A percentile compares a stretch with the other conserved stretches of the same genome.
phyloP scores from a whole-genome alignment of 1,140 invertebrate species.

The Drosophila gunungcola region DNA sequence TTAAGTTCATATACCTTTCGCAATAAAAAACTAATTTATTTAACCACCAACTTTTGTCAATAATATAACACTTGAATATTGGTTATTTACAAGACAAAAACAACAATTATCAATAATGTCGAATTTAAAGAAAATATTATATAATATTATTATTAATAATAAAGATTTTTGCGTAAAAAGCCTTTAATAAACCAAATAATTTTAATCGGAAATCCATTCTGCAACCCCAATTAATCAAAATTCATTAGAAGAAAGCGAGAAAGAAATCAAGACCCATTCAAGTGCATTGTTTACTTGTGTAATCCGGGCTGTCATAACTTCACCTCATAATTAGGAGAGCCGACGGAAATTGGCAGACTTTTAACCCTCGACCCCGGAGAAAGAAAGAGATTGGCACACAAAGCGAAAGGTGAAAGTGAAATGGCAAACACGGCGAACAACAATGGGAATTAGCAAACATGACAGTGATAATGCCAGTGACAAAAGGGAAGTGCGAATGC shows the following conservation, averaged over 20 bases:
- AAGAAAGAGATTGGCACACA: conserved; percentile 53
- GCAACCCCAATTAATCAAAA: conserved; percentile 17
- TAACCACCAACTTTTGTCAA: too few species aligned
- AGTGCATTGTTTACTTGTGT: conserved; percentile 30
- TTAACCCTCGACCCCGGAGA: conserved; percentile 32
- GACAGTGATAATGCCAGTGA: conserved; percentile 71
- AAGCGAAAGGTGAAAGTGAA: conserved; percentile 58
- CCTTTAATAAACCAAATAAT: too few species aligned
- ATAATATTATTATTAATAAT: too few species aligned
- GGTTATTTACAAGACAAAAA: too few species aligned
- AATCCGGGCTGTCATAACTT: conserved; percentile 62
- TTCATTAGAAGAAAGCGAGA: conserved; percentile 28
- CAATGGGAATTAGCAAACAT: conserved; percentile 81
- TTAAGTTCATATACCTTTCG: not conserved
- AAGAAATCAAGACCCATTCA: conserved; percentile 24
- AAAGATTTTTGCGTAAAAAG: too few species aligned
- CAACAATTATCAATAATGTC: too few species aligned
- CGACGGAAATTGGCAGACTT: conserved; percentile 72
- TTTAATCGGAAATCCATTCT: too few species aligned
- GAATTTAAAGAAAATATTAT: too few species aligned
- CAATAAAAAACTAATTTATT: too few species aligned
- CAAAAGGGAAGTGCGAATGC: conserved; percentile 35
- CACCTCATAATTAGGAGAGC: conserved; percentile 67
- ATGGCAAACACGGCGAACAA: conserved; percentile 68
- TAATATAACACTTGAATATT: too few species aligned